Evolutionary conservation across 2,888 invertebrate species (phyloP).

Genomic region (Pomacea canaliculata): DNA sequence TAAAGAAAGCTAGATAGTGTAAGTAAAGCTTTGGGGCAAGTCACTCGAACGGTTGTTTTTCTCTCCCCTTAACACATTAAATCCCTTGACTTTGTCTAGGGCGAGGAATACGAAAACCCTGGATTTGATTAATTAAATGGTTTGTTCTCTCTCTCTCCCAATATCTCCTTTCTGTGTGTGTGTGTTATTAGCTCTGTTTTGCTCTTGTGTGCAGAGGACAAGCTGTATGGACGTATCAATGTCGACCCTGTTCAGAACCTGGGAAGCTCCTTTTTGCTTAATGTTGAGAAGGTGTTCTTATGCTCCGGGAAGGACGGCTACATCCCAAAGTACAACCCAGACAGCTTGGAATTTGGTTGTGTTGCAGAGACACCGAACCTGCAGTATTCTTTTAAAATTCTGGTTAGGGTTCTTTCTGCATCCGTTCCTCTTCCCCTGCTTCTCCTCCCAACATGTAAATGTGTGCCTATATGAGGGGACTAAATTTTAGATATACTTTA

Average conservation of each 20-base stretch:
- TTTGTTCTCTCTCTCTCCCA: too few species aligned
- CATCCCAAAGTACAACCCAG: constrained; percentile 68
- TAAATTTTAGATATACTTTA: too few species aligned
- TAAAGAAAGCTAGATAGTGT: too few species aligned
- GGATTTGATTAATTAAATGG: too few species aligned
- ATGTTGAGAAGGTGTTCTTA: constrained; percentile 67
- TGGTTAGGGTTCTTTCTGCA: constrained; percentile 52
- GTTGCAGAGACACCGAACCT: constrained; percentile 62
- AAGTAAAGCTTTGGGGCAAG: too few species aligned
- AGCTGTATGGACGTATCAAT: constrained; percentile 66
- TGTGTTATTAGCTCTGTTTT: too few species aligned
- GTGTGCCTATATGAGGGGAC: not conserved
- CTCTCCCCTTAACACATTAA: too few species aligned
- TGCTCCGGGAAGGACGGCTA: constrained; percentile 69
- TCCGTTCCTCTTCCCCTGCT: not conserved
- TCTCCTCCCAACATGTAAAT: not conserved
- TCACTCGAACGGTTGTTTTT: too few species aligned
- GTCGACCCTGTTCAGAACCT: constrained; percentile 65
- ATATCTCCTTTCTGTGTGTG: too few species aligned
- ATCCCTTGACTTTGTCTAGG: too few species aligned
- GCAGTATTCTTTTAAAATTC: constrained; percentile 63
- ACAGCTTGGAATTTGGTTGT: constrained; percentile 66
- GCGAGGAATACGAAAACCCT: too few species aligned
- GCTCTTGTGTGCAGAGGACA: constrained; percentile 56
- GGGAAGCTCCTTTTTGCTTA: constrained; percentile 62